These are phyloP conservation scores for Spongia lamella DNA, from an alignment of 37 sponge, comb jelly and placozoan species.

Conservation along the genomic window DNA sequence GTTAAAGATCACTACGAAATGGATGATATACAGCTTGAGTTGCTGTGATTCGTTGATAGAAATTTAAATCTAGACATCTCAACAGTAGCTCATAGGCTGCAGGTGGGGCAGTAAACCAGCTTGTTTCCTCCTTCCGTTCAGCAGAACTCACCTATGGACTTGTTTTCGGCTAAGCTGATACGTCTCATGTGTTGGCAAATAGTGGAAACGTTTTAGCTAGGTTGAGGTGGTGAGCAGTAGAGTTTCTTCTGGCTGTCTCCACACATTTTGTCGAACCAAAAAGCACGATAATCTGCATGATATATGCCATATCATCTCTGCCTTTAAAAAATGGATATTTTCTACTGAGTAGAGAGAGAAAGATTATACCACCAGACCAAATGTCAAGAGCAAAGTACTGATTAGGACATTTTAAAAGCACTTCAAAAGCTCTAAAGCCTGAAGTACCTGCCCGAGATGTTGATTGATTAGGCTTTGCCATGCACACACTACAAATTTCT, in stretches of 20 bases:
- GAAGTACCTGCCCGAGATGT: constrained; percentile 90
- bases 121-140: neutral
- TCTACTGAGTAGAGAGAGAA: constrained; percentile 85
- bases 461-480: too few relatives aligned
- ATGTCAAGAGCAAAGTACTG: constrained; percentile 77
- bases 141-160: neutral
- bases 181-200: too few relatives aligned
- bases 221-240: too few relatives aligned
- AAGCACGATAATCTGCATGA: constrained; percentile 74
- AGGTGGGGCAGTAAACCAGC: constrained; percentile 55
- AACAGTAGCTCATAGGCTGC: constrained; percentile 73
- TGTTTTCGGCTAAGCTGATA: too few relatives aligned
- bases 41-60: constrained; percentile 71
- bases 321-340: constrained; percentile 96
- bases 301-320: constrained; percentile 88
- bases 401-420: constrained; percentile 67
- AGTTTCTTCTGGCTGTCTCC: constrained; percentile 26
- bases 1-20: constrained; percentile 56
- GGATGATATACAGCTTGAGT: constrained; percentile 70
- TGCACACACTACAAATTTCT: too few relatives aligned
- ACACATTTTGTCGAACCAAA: constrained; percentile 44
- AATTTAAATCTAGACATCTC: constrained; percentile 79
- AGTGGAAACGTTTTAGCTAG: too few relatives aligned
- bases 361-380: constrained; percentile 87
- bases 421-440: constrained; percentile 90